Conservation (phyloP, 2,797 vertebrate genomes). For the Neosalanx taihuensis region DNA sequence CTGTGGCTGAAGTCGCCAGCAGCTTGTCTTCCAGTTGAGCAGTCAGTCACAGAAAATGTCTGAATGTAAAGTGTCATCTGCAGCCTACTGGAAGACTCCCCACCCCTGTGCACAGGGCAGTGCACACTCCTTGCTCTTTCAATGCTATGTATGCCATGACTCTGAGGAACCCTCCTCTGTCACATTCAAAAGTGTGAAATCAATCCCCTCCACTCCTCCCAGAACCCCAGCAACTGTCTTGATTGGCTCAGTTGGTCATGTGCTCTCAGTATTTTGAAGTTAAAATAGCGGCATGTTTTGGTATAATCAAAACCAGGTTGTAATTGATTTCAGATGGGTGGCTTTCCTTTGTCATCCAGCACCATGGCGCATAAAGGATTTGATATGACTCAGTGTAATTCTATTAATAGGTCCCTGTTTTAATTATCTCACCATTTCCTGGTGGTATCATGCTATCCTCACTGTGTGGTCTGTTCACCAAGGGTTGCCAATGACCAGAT, state of each 20-base stretch:
- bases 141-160: background rate
- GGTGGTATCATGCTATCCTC: background rate
- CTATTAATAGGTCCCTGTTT: background rate
- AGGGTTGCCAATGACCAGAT: constrained; percentile 4
- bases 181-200: no score
- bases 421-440: constrained; percentile 12
- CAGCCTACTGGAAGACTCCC: constrained; percentile 49
- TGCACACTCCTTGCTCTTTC: constrained; percentile 32
- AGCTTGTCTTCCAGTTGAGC: constrained; percentile 26
- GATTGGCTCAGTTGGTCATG: background rate
- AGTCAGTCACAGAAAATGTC: constrained; percentile 16
- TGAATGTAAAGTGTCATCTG: constrained; percentile 53
- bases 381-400: background rate
- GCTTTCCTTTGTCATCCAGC: background rate
- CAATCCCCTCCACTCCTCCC: no score
- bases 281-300: no score
- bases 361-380: background rate
- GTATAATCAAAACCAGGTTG: background rate
- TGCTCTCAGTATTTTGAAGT: background rate
- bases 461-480: background rate
- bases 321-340: background rate
- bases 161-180: background rate
- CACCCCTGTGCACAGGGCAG: constrained; percentile 36
- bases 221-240: no score
- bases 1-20: constrained; percentile 20